A percentile compares a stretch with the other conserved stretches of the same genome.
phyloP scores from a whole-genome alignment of 2,113 vertebrate species.

The Indicator maculatus region DNA sequence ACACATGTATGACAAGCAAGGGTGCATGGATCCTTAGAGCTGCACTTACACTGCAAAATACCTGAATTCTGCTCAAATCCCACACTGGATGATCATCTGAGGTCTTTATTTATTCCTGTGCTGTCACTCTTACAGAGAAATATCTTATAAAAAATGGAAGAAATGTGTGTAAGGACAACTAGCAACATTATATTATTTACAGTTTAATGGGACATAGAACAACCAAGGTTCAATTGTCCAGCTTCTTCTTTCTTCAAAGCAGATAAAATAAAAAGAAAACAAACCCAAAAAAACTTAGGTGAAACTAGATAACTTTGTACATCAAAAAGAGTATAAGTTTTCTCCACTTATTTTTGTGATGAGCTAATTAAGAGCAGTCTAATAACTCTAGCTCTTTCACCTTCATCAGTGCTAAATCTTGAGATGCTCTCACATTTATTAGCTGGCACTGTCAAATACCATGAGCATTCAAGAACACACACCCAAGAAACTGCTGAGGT shows the following conservation, averaged over 20 bases:
- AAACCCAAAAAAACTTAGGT: background rate
- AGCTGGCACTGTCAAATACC: background rate
- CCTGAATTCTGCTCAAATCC: background rate
- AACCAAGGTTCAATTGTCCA: background rate
- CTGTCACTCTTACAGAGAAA: background rate
- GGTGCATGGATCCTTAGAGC: accelerated
- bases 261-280: background rate
- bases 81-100: background rate
- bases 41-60: background rate
- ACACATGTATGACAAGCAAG: background rate
- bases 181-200: background rate
- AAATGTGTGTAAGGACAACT: background rate
- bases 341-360: background rate
- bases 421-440: background rate
- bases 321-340: background rate
- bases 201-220: background rate
- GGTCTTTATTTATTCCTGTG: background rate
- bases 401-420: background rate
- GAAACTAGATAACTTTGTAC: background rate
- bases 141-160: background rate
- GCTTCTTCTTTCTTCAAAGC: background rate
- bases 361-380: background rate
- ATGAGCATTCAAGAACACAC: background rate
- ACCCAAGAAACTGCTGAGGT: background rate
- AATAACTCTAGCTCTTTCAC: background rate